Conservation (phyloP, 2,797 vertebrate genomes). For the Propithecus perrieri region DNA sequence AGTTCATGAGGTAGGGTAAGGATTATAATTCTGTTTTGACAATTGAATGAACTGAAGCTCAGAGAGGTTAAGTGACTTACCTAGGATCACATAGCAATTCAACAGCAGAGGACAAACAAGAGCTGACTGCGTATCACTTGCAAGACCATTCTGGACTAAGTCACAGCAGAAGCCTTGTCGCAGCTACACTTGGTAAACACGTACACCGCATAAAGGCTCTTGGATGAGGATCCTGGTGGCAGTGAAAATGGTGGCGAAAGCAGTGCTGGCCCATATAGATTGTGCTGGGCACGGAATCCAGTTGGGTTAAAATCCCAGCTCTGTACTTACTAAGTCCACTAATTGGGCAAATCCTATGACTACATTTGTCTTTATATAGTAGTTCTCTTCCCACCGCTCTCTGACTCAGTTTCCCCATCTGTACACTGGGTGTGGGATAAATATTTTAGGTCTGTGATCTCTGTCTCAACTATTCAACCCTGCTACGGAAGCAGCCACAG, state of each 20-base stretch:
- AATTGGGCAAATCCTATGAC: neutral
- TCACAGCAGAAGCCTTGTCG: neutral
- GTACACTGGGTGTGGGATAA: neutral
- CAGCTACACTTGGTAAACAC: neutral
- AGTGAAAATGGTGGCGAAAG: neutral
- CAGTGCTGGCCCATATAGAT: neutral
- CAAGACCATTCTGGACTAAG: neutral
- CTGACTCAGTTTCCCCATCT: neutral
- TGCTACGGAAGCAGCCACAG: neutral
- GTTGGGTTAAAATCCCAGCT: neutral
- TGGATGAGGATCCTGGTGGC: too few relatives aligned
- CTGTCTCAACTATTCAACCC: neutral
- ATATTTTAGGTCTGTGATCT: neutral
- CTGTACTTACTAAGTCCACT: neutral
- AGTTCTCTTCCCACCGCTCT: neutral
- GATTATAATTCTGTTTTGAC: conserved; percentile 7
- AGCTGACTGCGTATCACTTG: neutral
- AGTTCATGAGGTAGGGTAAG: conserved; percentile 30
- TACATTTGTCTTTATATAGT: neutral
- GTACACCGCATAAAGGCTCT: neutral
- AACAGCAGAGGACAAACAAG: neutral
- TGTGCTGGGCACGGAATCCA: neutral
- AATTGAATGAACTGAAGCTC: neutral
- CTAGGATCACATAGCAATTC: neutral
- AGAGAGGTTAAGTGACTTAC: neutral